A percentile compares a stretch with the other conserved stretches of the same genome.
phyloP scores from a whole-genome alignment of 2,113 vertebrate species.

The Brienomyrus brachyistius region DNA sequence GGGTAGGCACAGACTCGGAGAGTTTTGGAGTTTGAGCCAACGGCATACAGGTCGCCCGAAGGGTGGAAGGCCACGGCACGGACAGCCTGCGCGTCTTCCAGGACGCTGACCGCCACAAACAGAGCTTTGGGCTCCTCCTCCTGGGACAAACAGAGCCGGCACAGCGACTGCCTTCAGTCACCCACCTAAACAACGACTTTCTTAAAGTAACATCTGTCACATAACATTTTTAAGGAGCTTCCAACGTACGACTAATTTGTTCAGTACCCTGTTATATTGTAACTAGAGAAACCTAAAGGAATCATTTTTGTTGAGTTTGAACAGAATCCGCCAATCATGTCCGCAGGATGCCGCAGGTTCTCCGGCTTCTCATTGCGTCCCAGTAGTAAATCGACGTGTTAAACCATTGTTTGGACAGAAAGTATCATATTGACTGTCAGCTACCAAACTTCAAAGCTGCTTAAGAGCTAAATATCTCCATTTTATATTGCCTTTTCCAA shows the following conservation, averaged over 20 bases:
- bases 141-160: constrained; percentile 43
- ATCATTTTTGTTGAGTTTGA: not conserved
- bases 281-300: not conserved
- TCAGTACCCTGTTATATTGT: not conserved
- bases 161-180: not conserved
- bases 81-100: constrained; percentile 95
- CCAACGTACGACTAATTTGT: not conserved
- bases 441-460: not conserved
- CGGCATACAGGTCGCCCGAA: constrained; percentile 84
- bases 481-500: not conserved
- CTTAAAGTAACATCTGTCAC: not conserved
- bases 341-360: not conserved
- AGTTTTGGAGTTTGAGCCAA: constrained; percentile 97
- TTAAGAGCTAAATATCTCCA: not conserved
- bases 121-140: constrained; percentile 73
- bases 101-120: constrained; percentile 77
- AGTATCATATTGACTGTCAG: not conserved
- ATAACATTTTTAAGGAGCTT: not conserved
- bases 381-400: not conserved
- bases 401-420: not conserved
- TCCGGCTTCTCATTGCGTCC: not conserved
- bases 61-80: constrained; percentile 95
- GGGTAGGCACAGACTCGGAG: constrained; percentile 90
- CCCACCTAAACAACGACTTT: not conserved
- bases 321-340: not conserved